Evolutionary conservation across 2,797 vertebrate genomes (phyloP).

Genomic region (Uromys caudimaculatus): DNA sequence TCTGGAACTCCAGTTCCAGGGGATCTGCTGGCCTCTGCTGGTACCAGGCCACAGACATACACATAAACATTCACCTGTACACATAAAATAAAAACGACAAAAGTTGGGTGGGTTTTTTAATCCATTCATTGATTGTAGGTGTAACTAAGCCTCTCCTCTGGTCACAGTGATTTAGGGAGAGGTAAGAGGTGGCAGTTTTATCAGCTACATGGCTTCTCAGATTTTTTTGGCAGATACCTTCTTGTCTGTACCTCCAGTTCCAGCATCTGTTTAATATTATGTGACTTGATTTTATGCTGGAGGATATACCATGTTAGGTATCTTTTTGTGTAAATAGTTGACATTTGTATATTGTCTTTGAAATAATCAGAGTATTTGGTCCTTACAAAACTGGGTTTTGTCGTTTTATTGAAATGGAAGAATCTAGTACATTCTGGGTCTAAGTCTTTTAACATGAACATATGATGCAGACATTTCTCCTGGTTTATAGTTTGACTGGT

Average conservation of each 20-base stretch:
- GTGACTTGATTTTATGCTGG: background rate
- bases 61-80: background rate
- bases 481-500: background rate
- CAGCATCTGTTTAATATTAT: background rate
- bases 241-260: slow-evolving; percentile 29
- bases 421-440: background rate
- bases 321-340: background rate
- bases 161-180: background rate
- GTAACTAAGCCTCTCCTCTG: background rate
- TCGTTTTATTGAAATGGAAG: background rate
- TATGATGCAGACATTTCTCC: background rate
- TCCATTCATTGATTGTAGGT: background rate
- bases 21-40: background rate
- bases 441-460: background rate
- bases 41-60: background rate
- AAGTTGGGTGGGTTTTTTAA: background rate
- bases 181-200: background rate
- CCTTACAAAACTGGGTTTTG: slow-evolving; percentile 2
- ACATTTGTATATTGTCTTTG: background rate
- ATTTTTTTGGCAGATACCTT: background rate
- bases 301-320: background rate
- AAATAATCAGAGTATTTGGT: background rate
- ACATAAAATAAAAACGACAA: background rate
- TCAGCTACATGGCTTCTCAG: background rate
- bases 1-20: background rate